Conservation (phyloP, 1,140 invertebrate genomes). For the Pseudomyrmex gracilis region DNA sequence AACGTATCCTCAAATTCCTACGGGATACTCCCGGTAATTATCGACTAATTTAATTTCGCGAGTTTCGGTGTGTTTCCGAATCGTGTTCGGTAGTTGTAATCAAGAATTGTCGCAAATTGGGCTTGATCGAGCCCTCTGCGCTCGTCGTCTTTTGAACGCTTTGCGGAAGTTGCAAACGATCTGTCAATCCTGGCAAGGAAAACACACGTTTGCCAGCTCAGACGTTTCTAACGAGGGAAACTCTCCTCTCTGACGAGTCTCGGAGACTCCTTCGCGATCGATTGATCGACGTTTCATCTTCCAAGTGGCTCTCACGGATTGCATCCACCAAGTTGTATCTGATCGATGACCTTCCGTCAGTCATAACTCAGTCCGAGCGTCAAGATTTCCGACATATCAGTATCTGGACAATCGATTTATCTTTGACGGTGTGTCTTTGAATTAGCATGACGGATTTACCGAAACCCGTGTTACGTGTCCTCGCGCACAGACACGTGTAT, state of each 20-base stretch:
- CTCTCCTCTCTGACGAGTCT: slow-evolving; percentile 27
- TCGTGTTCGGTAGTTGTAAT: slow-evolving; percentile 20
- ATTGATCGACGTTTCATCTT: slow-evolving; percentile 53
- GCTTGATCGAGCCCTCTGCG: slow-evolving; percentile 30
- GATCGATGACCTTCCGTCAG: slow-evolving; percentile 57
- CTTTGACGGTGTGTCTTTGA: slow-evolving; percentile 14
- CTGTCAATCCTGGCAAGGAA: slow-evolving; percentile 39
- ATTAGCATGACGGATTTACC: slow-evolving; percentile 19
- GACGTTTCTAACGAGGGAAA: slow-evolving; percentile 50
- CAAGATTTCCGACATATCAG: slow-evolving; percentile 11
- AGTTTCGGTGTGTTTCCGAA: slow-evolving; percentile 9
- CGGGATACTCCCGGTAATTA: slow-evolving; percentile 2
- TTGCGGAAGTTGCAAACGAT: slow-evolving; percentile 33
- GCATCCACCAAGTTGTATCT: slow-evolving; percentile 51
- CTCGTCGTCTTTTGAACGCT: slow-evolving; percentile 29
- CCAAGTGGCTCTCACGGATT: slow-evolving; percentile 46
- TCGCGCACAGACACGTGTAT: background rate
- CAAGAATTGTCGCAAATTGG: slow-evolving; percentile 52
- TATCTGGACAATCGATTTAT: slow-evolving; percentile 49
- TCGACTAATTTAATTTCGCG: slow-evolving; percentile 50
- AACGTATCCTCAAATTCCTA: slow-evolving; percentile 23
- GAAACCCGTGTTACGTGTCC: background rate
- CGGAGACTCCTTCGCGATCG: background rate
- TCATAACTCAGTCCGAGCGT: slow-evolving; percentile 43
- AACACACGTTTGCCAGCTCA: slow-evolving; percentile 37